Base-by-base conservation (phyloP, 2,888 invertebrate genomes). In the Reticulitermes lucifugus region DNA sequence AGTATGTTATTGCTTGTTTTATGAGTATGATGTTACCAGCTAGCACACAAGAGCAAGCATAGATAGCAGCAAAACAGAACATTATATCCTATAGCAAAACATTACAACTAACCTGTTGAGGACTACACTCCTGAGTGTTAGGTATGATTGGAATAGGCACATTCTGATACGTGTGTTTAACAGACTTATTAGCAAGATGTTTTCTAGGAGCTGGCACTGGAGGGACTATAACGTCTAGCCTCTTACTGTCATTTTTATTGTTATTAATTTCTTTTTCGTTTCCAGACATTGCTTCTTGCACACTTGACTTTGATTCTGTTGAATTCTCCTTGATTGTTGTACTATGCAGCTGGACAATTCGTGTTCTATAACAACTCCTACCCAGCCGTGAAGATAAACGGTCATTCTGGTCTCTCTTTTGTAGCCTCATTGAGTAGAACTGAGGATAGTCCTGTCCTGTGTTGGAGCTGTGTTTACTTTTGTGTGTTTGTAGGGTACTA, bases 151-250 rank as follows among this genome's bases (percentile, higher is more conserved):
- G 91, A 85, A 91, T 89, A 83, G 93, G 92, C 86, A 93, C 91
- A 88, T 93, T 93, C 89, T 92, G 92, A 88, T 93, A 93, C 60
- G 91, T 92, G 88, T 92, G 92, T 87, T 89, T 89, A 35, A 87
- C 55, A 41, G 82, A 60, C 71, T 84, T 86, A 80, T 86, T 87
- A 12, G 85, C 71, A 25, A 71, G 86, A 25, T 86, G 87, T 85
- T 88, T 89, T 71, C 89, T 87, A 21, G 89, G 89, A 59, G 89
- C 89, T 35, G 89, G 89, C 9, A 88, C 88, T 12, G 89, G 89
- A 14, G 87, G 87, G 10, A 81, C 41, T 55, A 21, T 12, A 22
- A 10, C 25, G 35, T 70, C 51, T 35, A 55, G 25, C 29, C 46
- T 82, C 41, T 79, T 70, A 21, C 18, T 79, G n/a, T 25, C 51